These are phyloP conservation scores for Spodoptera litura DNA, from an alignment of 1,140 invertebrate genomes.

Conservation along the genomic window DNA sequence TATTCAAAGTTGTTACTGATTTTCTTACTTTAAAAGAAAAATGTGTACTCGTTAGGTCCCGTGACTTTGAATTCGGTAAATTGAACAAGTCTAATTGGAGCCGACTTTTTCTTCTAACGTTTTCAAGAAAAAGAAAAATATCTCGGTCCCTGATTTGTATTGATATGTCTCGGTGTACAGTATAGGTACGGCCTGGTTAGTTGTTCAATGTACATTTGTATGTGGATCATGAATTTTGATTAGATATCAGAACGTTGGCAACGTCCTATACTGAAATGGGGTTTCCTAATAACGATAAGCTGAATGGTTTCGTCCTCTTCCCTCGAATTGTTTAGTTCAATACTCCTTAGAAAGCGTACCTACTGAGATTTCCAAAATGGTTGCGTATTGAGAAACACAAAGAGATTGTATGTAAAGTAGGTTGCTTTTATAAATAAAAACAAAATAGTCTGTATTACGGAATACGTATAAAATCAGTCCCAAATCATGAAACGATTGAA, in stretches of 20 bases:
- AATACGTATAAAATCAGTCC: conserved; percentile 17
- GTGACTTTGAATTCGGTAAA: conserved; percentile 14
- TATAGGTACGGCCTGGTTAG: background rate
- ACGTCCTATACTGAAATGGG: conserved; percentile 24
- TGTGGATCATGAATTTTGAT: conserved; percentile 38
- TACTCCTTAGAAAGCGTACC: conserved; percentile 12
- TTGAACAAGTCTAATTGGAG: background rate
- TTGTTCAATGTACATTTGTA: conserved; percentile 29
- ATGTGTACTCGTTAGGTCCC: no score
- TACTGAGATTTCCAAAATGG: conserved; percentile 1
- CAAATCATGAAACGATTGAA: conserved; percentile 6
- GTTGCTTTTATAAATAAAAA: background rate
- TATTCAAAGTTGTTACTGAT: background rate
- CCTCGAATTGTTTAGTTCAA: conserved; percentile 15
- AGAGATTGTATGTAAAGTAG: conserved; percentile 12
- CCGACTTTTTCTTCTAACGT: background rate
- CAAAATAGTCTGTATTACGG: background rate
- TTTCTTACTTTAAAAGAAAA: background rate
- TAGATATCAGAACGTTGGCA: conserved; percentile 31
- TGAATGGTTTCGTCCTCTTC: conserved; percentile 13
- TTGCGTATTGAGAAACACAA: conserved; percentile 12
- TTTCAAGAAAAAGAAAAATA: conserved; percentile 22
- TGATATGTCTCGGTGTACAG: background rate
- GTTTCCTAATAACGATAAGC: conserved; percentile 9
- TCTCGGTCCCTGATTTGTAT: conserved; percentile 9